phyloP scores from a whole-genome alignment of 2,113 vertebrate species.

The Chloropsis hardwickii region DNA sequence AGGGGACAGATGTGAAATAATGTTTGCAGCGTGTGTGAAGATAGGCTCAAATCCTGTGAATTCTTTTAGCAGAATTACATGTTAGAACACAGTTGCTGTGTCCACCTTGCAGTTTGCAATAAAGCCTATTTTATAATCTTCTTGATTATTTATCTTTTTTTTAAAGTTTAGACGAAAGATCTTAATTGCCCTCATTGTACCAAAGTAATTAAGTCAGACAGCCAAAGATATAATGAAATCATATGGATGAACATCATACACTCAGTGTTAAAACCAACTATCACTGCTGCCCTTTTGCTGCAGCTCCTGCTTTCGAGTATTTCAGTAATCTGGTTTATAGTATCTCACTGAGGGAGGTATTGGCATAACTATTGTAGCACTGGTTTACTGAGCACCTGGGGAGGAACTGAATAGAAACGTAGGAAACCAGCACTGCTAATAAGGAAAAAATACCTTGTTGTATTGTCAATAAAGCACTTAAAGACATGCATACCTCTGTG shows the following conservation, averaged over 20 bases:
- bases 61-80: background rate
- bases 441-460: background rate
- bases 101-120: background rate
- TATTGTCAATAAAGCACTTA: background rate
- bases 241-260: accelerated
- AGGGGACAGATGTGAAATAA: background rate
- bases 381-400: background rate
- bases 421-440: background rate
- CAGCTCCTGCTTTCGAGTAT: background rate
- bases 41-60: background rate
- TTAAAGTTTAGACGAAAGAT: background rate
- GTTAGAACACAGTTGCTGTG: background rate
- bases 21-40: background rate
- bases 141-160: background rate
- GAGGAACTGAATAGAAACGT: background rate
- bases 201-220: background rate
- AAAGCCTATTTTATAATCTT: background rate
- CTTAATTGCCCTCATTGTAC: background rate
- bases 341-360: background rate
- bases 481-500: accelerated
- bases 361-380: background rate
- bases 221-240: background rate
- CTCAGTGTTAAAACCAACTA: accelerated
- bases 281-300: background rate
- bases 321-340: background rate